phyloP scores from a whole-genome alignment of 2,113 vertebrate genomes.

The Steatornis caripensis region DNA sequence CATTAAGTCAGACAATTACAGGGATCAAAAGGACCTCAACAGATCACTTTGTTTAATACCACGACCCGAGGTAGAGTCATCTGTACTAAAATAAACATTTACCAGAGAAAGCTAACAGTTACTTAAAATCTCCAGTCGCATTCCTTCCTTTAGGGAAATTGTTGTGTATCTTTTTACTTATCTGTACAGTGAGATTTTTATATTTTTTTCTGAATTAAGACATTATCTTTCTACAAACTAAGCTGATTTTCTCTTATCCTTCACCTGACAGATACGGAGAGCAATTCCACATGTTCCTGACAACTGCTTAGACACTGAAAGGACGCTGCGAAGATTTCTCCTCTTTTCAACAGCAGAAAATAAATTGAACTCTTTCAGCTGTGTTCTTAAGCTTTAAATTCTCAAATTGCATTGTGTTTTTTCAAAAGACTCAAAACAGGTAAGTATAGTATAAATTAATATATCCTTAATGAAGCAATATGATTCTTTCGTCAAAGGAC shows the following conservation, averaged over 20 bases:
- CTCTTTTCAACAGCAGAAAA: neutral
- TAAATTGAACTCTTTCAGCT: neutral
- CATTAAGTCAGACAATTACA: neutral
- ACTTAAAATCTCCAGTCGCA: neutral
- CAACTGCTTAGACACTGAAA: neutral
- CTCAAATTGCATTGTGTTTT: neutral
- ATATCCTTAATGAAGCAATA: neutral
- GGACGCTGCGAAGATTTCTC: neutral
- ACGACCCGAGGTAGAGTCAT: neutral
- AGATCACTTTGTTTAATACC: neutral
- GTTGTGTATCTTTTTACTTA: neutral
- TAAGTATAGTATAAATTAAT: neutral
- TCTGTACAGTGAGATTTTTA: neutral
- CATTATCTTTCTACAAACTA: neutral
- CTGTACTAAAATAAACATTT: neutral
- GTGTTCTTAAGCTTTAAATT: neutral
- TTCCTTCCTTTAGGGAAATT: neutral
- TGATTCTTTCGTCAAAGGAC: neutral
- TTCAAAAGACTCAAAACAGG: neutral
- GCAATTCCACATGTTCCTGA: neutral
- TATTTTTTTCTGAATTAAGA: neutral
- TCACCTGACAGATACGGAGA: neutral
- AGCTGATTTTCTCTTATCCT: neutral
- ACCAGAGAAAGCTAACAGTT: neutral
- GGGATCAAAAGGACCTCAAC: neutral